Percentiles rank a stretch among this genome's conserved stretches.
These are phyloP conservation scores for Ictidomys tridecemlineatus DNA, from an alignment of 2,113 vertebrate genomes.

Conservation along the genomic window DNA sequence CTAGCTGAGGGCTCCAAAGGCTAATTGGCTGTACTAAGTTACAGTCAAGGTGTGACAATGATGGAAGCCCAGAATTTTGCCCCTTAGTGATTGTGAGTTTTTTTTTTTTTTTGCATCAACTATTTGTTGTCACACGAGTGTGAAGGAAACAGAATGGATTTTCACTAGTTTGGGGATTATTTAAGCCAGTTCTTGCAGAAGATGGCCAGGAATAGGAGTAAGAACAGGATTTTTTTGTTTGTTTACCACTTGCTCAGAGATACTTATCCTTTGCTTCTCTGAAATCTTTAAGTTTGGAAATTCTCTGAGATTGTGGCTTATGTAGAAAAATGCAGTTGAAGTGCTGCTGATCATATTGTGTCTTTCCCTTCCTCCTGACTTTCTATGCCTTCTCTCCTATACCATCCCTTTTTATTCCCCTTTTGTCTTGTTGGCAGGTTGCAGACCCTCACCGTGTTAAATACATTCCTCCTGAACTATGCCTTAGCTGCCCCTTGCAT, in stretches of 20 bases:
- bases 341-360: neutral
- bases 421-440: conserved; percentile 29
- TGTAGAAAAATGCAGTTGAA: conserved; percentile 17
- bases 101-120: neutral
- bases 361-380: neutral
- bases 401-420: neutral
- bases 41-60: neutral
- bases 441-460: neutral
- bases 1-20: neutral
- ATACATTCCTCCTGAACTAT: conserved; percentile 32
- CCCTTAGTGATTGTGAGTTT: neutral
- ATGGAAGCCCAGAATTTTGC: neutral
- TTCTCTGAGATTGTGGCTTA: conserved; percentile 59
- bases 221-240: neutral
- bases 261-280: neutral
- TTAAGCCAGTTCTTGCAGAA: conserved; percentile 12
- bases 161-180: neutral
- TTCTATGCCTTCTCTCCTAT: neutral
- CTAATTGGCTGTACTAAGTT: neutral
- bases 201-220: neutral
- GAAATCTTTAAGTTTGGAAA: conserved; percentile 18
- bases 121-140: neutral
- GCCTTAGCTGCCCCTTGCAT: conserved; percentile 3
- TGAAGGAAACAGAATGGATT: neutral
- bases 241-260: neutral